Evolutionary conservation across 2,113 vertebrate genomes (phyloP).

Genomic region (Brienomyrus longianalis): DNA sequence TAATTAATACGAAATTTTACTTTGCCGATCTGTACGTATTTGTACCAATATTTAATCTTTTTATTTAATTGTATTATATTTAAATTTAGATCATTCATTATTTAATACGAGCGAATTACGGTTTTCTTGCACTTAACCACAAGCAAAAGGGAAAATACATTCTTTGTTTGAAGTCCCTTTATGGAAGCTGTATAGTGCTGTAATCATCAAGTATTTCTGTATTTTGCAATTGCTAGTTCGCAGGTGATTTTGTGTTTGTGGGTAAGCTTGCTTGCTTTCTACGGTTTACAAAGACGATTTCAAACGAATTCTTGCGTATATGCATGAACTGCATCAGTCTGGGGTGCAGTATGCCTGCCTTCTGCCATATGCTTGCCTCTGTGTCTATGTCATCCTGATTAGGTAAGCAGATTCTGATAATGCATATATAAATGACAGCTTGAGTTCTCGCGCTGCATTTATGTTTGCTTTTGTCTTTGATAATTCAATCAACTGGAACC

Average conservation of each 20-base stretch:
- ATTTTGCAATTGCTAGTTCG: not conserved
- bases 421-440: not conserved
- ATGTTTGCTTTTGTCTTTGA: not conserved
- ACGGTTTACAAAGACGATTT: not conserved
- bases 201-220: not conserved
- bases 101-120: not conserved
- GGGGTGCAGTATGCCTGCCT: not conserved
- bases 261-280: not conserved
- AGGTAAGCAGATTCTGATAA: not conserved
- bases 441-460: not conserved
- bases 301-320: not conserved
- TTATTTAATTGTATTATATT: not conserved
- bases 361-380: not conserved
- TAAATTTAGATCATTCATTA: not conserved
- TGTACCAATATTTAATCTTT: not conserved
- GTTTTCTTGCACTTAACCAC: not conserved
- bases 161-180: not conserved
- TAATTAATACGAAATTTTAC: not conserved
- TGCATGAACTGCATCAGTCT: not conserved
- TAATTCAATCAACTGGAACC: not conserved
- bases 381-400: not conserved
- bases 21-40: not conserved
- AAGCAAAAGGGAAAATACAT: not conserved
- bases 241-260: not conserved
- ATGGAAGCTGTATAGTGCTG: not conserved